Base-by-base conservation (phyloP, 2,888 invertebrate genomes). In the Apomyelois bistriatella region DNA sequence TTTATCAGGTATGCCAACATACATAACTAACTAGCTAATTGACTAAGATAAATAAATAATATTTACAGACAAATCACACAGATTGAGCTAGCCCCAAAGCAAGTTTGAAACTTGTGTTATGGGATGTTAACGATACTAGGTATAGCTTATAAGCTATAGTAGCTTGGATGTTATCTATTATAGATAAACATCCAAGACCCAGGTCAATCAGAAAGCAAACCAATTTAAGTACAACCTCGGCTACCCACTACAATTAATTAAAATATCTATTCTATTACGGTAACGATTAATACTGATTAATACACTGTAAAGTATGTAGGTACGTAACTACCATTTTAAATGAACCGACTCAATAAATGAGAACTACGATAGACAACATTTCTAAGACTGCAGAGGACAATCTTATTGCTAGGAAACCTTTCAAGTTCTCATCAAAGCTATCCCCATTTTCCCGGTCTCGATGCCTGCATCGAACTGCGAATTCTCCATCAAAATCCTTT, bases 381-480 rank as follows among this genome's bases (percentile, higher is more conserved):
- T 87, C 72, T 88, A 87, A 67, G 85, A 72, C 76, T 83, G 82
- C 82, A 61, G 68, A 59, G 56, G 59, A 64, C 73, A 66, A 77
- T 46, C 13, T 30, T 82, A 85, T 83, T 83, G 68, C 66, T 66
- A 58, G 64, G 89, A 88, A 89, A 89, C 90, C 89, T 88, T 80
- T 78, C 57, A 86, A 86, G 77, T 87, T 87, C 74, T 87, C 88
- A 87, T 89, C 81, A 80, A 83, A 87, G 67, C 58, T 70, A 59
- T 76, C 66, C 62, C 60, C 73, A 67, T 78, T 80, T 52, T 68
- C 65, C 57, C 53, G 56, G 40, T 67, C 72, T 48, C 62, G 65
- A 48, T 68, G 59, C 60, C 68, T 70, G 76, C 84, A 82, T 53
- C 66, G 70, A 37, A 75, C 67, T 56, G 66, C 56, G 54, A 70